Conservation (phyloP, 2,888 invertebrate genomes). For the Salpingus planirostris region DNA sequence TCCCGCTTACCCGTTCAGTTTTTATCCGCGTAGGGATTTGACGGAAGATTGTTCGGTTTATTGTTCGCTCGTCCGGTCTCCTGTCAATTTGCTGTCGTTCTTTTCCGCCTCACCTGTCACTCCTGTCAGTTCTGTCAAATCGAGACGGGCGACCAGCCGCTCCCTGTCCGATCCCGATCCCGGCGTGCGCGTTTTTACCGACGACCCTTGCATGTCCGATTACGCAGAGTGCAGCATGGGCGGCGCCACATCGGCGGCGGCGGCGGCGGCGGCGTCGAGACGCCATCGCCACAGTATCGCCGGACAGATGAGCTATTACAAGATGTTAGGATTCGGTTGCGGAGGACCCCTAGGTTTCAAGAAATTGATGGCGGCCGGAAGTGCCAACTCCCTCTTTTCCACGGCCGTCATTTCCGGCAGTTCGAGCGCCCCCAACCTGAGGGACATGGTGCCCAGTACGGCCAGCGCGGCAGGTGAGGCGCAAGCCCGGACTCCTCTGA, state of each 20-base stretch:
- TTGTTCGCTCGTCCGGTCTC: slow-evolving; percentile 24
- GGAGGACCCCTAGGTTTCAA: slow-evolving; percentile 48
- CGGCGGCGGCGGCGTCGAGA: slow-evolving; percentile 46
- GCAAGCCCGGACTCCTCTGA: too few species aligned
- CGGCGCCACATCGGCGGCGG: too few species aligned
- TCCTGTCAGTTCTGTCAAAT: too few species aligned
- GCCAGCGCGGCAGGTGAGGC: slow-evolving; percentile 67
- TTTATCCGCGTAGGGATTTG: slow-evolving; percentile 22
- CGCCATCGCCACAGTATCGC: slow-evolving; percentile 94
- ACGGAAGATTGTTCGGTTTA: too few species aligned
- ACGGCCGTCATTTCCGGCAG: slow-evolving; percentile 95
- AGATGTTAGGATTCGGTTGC: slow-evolving; percentile 74
- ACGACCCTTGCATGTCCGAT: slow-evolving; percentile 35
- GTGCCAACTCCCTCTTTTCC: slow-evolving; percentile 82
- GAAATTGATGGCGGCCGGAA: slow-evolving; percentile 56
- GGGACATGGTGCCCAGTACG: slow-evolving; percentile 74
- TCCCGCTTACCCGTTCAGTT: slow-evolving; percentile 28
- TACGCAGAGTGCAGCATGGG: slow-evolving; percentile 28
- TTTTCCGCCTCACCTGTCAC: slow-evolving; percentile 26
- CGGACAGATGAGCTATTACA: slow-evolving; percentile 90
- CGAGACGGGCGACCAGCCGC: slow-evolving; percentile 27
- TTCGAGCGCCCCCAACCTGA: slow-evolving; percentile 83
- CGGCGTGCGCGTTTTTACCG: slow-evolving; percentile 23
- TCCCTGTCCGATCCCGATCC: slow-evolving; percentile 32
- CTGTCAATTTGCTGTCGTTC: slow-evolving; percentile 34